A percentile compares a stretch with the other conserved stretches of the same genome.
phyloP scores from a whole-genome alignment of 2,113 vertebrate genomes.

The Nerophis lumbriciformis region DNA sequence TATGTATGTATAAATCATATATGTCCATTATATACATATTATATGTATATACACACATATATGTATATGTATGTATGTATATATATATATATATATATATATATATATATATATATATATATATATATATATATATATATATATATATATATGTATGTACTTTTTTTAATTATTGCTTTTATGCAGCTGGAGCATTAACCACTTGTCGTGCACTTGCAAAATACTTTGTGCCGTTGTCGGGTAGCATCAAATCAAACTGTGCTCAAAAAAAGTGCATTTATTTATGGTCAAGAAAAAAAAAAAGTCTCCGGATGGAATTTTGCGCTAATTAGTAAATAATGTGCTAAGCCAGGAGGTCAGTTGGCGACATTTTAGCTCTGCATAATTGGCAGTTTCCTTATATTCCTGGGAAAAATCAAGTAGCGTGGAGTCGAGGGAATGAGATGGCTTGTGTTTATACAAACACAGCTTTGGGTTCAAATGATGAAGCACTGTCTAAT shows the following conservation, averaged over 20 bases:
- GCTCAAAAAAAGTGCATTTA: not conserved
- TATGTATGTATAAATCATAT: too few relatives aligned
- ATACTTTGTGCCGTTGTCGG: not conserved
- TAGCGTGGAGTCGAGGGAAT: slow-evolving; percentile 3
- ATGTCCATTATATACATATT: too few relatives aligned
- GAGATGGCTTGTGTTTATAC: not conserved
- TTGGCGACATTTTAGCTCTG: not conserved
- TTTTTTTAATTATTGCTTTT: too few relatives aligned
- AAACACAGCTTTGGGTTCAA: not conserved
- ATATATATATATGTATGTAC: too few relatives aligned
- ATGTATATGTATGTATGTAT: too few relatives aligned
- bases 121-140: too few relatives aligned
- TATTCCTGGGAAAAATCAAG: slow-evolving; percentile 1
- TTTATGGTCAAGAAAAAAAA: slow-evolving; percentile 3
- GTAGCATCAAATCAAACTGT: slow-evolving; percentile 1
- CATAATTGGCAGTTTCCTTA: slow-evolving; percentile 3
- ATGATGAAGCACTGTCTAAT: not conserved
- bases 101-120: too few relatives aligned
- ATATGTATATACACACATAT: too few relatives aligned
- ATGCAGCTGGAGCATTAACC: not conserved
- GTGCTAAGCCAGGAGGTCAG: not conserved
- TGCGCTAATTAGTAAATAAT: not conserved
- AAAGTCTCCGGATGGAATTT: not conserved
- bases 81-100: too few relatives aligned
- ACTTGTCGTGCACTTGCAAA: not conserved